Conservation (phyloP, 1,140 invertebrate genomes). For the Hyposmocoma kahamanoa region DNA sequence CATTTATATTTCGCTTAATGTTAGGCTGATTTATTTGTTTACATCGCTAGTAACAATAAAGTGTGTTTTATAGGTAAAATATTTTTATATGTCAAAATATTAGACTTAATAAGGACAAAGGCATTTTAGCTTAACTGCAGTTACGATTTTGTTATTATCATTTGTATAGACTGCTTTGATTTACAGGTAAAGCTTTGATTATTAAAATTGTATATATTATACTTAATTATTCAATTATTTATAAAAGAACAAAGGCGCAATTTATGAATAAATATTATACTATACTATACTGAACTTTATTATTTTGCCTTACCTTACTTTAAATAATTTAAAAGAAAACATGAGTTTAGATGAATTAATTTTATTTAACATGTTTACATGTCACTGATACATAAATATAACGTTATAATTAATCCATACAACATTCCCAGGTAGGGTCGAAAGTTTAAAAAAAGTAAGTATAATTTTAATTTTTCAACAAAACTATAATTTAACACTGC, state of each 20-base stretch:
- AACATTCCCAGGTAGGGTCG: no score
- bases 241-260: constrained; percentile 62
- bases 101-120: constrained; percentile 47
- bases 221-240: constrained; percentile 47
- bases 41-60: constrained; percentile 27
- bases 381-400: constrained; percentile 43
- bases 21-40: no score
- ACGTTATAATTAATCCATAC: no score
- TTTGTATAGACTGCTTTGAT: constrained; percentile 56
- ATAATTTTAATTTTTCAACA: not conserved
- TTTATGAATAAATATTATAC: constrained; percentile 60
- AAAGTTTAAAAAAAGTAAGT: no score
- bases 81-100: constrained; percentile 66
- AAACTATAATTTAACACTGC: not conserved
- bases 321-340: not conserved
- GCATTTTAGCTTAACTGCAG: constrained; percentile 41
- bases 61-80: constrained; percentile 60
- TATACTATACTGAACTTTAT: constrained; percentile 57
- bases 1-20: no score
- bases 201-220: constrained; percentile 56
- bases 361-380: constrained; percentile 47
- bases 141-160: constrained; percentile 17
- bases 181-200: constrained; percentile 56
- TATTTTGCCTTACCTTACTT: constrained; percentile 35
- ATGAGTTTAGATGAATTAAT: constrained; percentile 30